Evolutionary conservation across 2,113 vertebrate species (phyloP), one percentile per base, ranked within the genome.

Genomic region (Acrocephalus arundinaceus): DNA sequence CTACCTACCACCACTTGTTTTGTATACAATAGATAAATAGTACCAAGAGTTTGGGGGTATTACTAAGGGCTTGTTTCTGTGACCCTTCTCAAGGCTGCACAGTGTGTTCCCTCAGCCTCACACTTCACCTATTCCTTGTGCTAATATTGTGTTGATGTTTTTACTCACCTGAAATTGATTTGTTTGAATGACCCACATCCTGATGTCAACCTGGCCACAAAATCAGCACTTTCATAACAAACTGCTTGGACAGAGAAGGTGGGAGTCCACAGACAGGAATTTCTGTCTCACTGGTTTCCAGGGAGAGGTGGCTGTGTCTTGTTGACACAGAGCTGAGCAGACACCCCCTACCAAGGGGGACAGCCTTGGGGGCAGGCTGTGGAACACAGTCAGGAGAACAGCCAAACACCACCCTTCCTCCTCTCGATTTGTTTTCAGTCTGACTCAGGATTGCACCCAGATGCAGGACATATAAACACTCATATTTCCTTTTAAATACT

Each of bases 101-200:
- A 66, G 31, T n/a, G 43, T n/a, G 51, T 82, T 94, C 81, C 37
- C 71, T 79, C 62, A 70, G 57, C 67, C 59, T 91, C 82, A 89
- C 57, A 65, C 71, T 95, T 94, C 67, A 82, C 78, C 82, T 83
- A 71, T 39, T 89, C 57, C 33, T 66, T 76, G 23, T 86, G 48
- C 43, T 93, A 77, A 90, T 39, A 52, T 15, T 59, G 22, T 77
- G 51, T 48, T 77, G 58, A 71, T 90, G 75, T 59, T 88, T 96
- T 90, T 45, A 89, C 83, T 52, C 79, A 86, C 75, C 72, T 88
- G 59, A 67, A 88, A 92, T 77, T 10, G 10, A 61, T 59, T 74
- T 79, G 71, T 89, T 95, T 93, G 86, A 77, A 90, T 67, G 85
- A 84, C 72, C 72, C 78, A 71, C 46, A 85, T 85, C 43, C 46